phyloP scores from a whole-genome alignment of 2,797 vertebrate species.

The Neosilurus mollespiculum region DNA sequence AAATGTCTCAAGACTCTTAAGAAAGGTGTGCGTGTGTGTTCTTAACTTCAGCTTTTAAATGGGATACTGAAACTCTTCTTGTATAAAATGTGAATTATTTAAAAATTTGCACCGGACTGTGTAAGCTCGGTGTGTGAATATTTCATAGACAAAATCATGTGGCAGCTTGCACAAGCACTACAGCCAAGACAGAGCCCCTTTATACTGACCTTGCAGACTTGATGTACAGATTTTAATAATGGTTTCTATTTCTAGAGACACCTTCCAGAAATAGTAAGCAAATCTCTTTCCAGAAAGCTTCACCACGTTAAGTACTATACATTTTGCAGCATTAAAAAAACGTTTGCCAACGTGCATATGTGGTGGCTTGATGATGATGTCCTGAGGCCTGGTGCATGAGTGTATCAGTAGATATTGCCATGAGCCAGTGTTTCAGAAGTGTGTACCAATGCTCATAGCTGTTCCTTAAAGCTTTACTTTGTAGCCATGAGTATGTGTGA shows the following conservation, averaged over 20 bases:
- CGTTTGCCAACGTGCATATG: neutral
- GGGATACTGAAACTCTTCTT: too few species aligned
- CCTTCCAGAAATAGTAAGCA: too few species aligned
- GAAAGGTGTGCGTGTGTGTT: too few species aligned
- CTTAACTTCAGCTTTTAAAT: too few species aligned
- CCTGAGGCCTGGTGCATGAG: constrained; percentile 26
- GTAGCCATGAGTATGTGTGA: neutral
- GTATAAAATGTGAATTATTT: too few species aligned
- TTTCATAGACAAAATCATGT: too few species aligned
- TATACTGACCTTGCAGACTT: neutral
- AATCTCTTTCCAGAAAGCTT: neutral
- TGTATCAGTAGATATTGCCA: neutral
- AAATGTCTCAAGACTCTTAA: too few species aligned
- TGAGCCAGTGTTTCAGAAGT: neutral
- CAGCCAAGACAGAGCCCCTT: too few species aligned
- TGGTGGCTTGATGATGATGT: constrained; percentile 1
- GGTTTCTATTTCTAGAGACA: neutral
- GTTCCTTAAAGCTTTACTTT: neutral
- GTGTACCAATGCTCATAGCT: constrained; percentile 9
- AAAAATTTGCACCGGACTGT: too few species aligned
- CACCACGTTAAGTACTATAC: too few species aligned
- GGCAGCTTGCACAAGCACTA: too few species aligned
- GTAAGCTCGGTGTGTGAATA: too few species aligned
- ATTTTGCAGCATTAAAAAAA: neutral
- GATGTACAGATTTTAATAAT: neutral